Percentiles rank a stretch among this genome's conserved stretches.
These are phyloP conservation scores for Pollenia griseotomentosa DNA, from an alignment of 2,888 invertebrate species.

Conservation along the genomic window DNA sequence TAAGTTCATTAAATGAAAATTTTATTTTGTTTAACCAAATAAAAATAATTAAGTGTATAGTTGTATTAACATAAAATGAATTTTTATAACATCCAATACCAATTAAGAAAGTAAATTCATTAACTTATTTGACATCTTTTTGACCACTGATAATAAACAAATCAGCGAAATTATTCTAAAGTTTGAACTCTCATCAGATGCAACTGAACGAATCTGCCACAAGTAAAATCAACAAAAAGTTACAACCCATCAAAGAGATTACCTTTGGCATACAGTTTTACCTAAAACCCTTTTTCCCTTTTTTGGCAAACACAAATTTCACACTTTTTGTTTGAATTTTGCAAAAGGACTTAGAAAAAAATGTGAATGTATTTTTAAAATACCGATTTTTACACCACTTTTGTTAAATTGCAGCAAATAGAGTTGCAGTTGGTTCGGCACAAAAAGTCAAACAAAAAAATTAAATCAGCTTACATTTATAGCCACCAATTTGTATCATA, in stretches of 20 bases:
- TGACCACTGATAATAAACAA: not conserved
- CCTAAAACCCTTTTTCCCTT: not conserved
- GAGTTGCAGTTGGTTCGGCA: not conserved
- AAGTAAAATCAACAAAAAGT: too few species aligned
- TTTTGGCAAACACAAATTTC: too few species aligned
- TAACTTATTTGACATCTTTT: slow-evolving; percentile 1
- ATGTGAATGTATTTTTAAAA: too few species aligned
- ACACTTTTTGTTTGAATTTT: too few species aligned
- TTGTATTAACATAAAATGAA: too few species aligned
- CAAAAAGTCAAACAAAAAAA: not conserved
- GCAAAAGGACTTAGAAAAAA: too few species aligned
- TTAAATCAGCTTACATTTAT: not conserved
- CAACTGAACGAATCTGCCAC: too few species aligned
- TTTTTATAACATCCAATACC: too few species aligned
- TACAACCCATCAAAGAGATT: not conserved
- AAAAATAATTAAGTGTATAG: not conserved
- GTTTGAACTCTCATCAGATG: slow-evolving; percentile 1
- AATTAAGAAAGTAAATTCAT: not conserved
- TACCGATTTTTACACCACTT: not conserved
- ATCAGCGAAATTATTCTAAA: not conserved
- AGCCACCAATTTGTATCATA: slow-evolving; percentile 23
- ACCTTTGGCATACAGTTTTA: not conserved
- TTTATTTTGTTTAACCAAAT: not conserved
- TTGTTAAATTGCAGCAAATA: slow-evolving; percentile 1
- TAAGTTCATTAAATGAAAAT: not conserved